Evolutionary conservation across 2,888 invertebrate genomes (phyloP).

Genomic region (Phaedon cochleariae): DNA sequence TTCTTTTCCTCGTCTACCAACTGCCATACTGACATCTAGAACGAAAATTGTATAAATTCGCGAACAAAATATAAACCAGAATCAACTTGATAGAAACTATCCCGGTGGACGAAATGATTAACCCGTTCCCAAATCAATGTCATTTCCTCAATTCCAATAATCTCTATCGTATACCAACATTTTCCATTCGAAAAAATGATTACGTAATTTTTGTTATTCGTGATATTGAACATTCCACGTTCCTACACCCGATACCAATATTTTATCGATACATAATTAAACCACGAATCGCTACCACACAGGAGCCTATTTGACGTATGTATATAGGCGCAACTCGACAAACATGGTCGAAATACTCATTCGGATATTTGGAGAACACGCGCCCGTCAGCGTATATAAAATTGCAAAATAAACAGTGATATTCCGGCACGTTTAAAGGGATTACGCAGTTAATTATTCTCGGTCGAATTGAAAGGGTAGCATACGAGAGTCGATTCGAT

Average conservation of each 20-base stretch:
- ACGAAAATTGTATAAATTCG: no score
- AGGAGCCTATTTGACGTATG: neutral
- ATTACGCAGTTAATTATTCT: constrained; percentile 53
- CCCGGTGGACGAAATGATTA: no score
- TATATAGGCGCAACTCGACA: no score
- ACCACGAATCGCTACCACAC: neutral
- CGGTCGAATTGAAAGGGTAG: constrained; percentile 43
- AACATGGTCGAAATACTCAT: neutral
- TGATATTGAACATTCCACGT: neutral
- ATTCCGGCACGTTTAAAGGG: constrained; percentile 47
- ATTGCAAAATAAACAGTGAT: constrained; percentile 51
- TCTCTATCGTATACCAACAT: no score
- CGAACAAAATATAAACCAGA: no score
- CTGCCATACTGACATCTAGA: no score
- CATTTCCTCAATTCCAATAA: no score
- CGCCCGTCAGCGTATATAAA: constrained; percentile 25
- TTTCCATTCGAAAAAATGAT: no score
- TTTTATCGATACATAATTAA: neutral
- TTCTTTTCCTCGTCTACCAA: no score
- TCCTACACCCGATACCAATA: neutral
- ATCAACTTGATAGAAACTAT: no score
- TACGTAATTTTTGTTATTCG: neutral
- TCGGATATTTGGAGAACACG: neutral
- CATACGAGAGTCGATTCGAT: constrained; percentile 11
- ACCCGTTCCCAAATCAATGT: no score